phyloP scores from a whole-genome alignment of 2,113 vertebrate species.

The Scomber japonicus region DNA sequence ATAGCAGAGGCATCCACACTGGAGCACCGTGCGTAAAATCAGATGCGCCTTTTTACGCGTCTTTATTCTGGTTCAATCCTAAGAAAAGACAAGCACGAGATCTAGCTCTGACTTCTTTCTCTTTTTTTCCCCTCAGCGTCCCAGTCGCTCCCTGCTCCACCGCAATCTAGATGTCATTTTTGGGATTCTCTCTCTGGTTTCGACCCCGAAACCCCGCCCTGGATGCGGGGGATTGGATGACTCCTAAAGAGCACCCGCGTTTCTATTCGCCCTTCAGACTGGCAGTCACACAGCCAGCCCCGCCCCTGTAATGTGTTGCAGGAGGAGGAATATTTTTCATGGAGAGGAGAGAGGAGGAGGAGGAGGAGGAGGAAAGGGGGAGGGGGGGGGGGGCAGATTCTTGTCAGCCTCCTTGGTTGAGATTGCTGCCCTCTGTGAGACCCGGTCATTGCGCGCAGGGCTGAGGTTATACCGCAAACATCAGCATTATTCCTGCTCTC shows the following conservation, averaged over 20 bases:
- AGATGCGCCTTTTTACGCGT: slow-evolving; percentile 12
- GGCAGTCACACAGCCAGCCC: slow-evolving; percentile 40
- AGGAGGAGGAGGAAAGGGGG: too few species aligned
- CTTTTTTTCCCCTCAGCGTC: slow-evolving; percentile 43
- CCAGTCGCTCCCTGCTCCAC: slow-evolving; percentile 64
- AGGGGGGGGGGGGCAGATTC: neutral
- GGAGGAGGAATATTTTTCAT: slow-evolving; percentile 46
- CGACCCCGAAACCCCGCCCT: slow-evolving; percentile 66
- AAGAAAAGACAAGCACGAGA: neutral
- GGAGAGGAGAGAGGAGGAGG: neutral
- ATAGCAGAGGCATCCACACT: neutral
- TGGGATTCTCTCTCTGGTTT: slow-evolving; percentile 78
- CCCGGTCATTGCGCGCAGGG: slow-evolving; percentile 20
- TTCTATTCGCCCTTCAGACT: slow-evolving; percentile 39
- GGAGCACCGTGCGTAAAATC: slow-evolving; percentile 23
- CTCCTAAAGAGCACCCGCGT: neutral
- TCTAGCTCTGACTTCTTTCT: slow-evolving; percentile 28
- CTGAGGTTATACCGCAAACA: neutral
- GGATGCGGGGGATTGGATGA: slow-evolving; percentile 63
- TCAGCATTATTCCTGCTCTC: neutral
- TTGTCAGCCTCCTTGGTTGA: slow-evolving; percentile 14
- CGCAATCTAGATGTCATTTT: slow-evolving; percentile 82
- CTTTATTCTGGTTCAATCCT: neutral
- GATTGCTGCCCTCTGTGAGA: slow-evolving; percentile 49
- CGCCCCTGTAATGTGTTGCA: slow-evolving; percentile 69